Evolutionary conservation across 1,140 invertebrate genomes (phyloP).

Genomic region (Homarus americanus): DNA sequence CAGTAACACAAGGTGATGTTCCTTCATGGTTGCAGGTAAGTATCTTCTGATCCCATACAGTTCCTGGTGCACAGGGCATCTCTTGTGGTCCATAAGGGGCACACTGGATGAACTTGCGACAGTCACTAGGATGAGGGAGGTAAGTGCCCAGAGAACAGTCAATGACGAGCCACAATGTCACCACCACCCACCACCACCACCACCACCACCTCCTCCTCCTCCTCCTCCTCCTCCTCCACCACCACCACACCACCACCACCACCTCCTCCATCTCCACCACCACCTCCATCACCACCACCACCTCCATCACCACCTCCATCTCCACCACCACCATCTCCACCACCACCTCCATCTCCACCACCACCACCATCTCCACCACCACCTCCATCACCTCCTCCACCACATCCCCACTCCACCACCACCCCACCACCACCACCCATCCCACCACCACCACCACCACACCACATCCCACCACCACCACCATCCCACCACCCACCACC

Average conservation of each 20-base stretch:
- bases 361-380: not conserved
- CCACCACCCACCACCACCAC: slow-evolving; percentile 12
- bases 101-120: slow-evolving; percentile 61
- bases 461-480: no score
- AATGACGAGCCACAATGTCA: slow-evolving; percentile 46
- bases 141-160: slow-evolving; percentile 32
- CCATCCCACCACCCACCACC: no score
- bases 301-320: not conserved
- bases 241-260: not conserved
- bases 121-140: slow-evolving; percentile 35
- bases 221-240: no score
- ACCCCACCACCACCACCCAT: no score
- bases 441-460: no score
- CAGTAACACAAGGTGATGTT: not conserved
- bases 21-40: not conserved
- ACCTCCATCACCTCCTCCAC: no score
- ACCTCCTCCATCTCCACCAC: no score
- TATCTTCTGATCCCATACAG: not conserved
- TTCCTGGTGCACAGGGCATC: not conserved
- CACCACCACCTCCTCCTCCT: slow-evolving; percentile 13
- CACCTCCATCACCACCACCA: not conserved
- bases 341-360: not conserved
- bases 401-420: no score
- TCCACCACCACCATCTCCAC: not conserved
- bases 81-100: slow-evolving; percentile 38